These are phyloP conservation scores for Arion vulgaris DNA, from an alignment of 1,140 invertebrate genomes.

Conservation along the genomic window DNA sequence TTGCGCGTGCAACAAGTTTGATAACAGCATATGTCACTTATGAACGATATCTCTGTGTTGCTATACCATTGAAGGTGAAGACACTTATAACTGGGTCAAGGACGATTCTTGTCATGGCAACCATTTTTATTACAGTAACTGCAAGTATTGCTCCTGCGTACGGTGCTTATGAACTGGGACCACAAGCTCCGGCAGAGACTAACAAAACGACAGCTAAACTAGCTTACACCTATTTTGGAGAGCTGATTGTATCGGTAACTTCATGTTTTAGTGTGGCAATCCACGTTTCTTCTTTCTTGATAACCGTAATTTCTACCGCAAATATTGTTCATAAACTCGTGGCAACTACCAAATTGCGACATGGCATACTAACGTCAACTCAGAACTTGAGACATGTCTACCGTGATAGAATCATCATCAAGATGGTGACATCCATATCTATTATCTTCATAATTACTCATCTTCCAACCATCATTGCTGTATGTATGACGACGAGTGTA, in stretches of 20 bases:
- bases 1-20: not conserved
- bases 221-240: not conserved
- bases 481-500: not conserved
- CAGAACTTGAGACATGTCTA: not conserved
- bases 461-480: not conserved
- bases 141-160: not conserved
- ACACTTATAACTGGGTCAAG: not conserved
- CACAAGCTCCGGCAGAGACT: not conserved
- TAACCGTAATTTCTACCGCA: not conserved
- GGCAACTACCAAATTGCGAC: not conserved
- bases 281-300: not conserved
- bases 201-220: not conserved
- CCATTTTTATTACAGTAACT: not conserved
- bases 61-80: conserved; percentile 24
- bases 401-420: not conserved
- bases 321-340: not conserved
- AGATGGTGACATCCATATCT: not conserved
- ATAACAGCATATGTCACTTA: conserved; percentile 15
- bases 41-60: conserved; percentile 25
- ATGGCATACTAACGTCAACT: not conserved
- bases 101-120: not conserved
- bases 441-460: not conserved
- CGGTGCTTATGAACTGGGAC: not conserved
- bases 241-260: not conserved
- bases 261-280: not conserved